phyloP scores from a whole-genome alignment of 2,888 invertebrate species.

The Apeira syringaria region DNA sequence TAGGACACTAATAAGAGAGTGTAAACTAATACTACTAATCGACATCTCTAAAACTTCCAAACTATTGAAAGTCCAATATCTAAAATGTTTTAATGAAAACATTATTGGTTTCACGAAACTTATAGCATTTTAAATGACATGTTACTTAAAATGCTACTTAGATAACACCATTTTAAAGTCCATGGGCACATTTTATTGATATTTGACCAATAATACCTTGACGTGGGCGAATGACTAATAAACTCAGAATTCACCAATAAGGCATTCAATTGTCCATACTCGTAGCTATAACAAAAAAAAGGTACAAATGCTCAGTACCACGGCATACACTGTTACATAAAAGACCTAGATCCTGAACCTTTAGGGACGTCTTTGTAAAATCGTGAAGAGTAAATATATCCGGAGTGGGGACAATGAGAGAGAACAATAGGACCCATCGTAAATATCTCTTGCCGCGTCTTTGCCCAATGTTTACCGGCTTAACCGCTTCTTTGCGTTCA shows the following conservation, averaged over 20 bases:
- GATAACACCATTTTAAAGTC: too few relatives aligned
- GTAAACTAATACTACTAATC: too few relatives aligned
- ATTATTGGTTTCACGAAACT: conserved; percentile 4
- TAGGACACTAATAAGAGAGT: too few relatives aligned
- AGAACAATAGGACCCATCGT: conserved; percentile 51
- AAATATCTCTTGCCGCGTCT: conserved; percentile 55
- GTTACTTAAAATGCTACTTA: too few relatives aligned
- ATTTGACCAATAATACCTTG: too few relatives aligned
- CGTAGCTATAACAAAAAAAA: background rate
- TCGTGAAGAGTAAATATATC: conserved; percentile 46
- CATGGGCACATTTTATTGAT: too few relatives aligned
- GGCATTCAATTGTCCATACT: background rate
- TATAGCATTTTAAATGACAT: too few relatives aligned
- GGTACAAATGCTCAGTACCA: background rate
- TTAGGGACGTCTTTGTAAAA: conserved; percentile 41
- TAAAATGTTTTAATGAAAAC: conserved; percentile 11
- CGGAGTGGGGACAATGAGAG: conserved; percentile 46
- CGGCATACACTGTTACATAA: conserved; percentile 8
- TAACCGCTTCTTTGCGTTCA: conserved; percentile 35
- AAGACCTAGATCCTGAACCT: conserved; percentile 28
- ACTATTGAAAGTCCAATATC: too few relatives aligned
- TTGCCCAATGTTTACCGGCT: conserved; percentile 38
- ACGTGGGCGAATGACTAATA: conserved; percentile 10
- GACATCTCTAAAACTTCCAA: too few relatives aligned
- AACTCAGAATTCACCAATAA: conserved; percentile 1